Conservation (phyloP, 2,797 vertebrate species). For the Urocyon cinereoargenteus region DNA sequence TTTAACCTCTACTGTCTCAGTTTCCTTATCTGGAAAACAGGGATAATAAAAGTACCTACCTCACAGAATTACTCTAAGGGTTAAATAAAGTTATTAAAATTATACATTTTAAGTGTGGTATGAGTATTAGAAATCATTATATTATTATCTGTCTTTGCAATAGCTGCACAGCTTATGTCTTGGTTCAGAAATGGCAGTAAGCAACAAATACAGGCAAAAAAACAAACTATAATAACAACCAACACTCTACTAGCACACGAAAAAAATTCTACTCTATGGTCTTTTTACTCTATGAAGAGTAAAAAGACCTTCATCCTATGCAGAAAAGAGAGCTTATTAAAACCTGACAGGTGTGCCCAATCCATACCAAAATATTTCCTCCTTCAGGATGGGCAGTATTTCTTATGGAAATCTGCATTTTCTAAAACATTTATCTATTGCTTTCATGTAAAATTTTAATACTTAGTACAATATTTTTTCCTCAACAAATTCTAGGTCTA, state of each 20-base stretch:
- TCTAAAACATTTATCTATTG: background rate
- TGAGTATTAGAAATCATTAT: background rate
- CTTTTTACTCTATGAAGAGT: too few species aligned
- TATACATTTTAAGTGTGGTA: background rate
- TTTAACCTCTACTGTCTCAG: background rate
- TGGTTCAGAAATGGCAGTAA: background rate
- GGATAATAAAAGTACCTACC: background rate
- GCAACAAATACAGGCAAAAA: background rate
- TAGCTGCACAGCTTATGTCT: background rate
- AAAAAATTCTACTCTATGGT: background rate
- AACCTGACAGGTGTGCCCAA: background rate
- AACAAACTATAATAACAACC: background rate
- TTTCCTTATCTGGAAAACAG: background rate
- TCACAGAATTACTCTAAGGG: background rate
- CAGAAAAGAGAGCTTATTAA: background rate
- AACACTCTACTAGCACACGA: background rate
- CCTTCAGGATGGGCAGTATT: background rate
- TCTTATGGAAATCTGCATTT: background rate
- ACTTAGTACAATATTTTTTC: background rate
- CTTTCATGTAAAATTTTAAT: constrained; percentile 2
- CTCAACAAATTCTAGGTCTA: background rate
- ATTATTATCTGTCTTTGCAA: background rate
- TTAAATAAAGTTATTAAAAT: background rate
- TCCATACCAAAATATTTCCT: background rate
- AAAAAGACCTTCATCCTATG: background rate